These are phyloP conservation scores for Cephus sareptanus DNA, from an alignment of 2,888 invertebrate genomes.

Conservation along the genomic window DNA sequence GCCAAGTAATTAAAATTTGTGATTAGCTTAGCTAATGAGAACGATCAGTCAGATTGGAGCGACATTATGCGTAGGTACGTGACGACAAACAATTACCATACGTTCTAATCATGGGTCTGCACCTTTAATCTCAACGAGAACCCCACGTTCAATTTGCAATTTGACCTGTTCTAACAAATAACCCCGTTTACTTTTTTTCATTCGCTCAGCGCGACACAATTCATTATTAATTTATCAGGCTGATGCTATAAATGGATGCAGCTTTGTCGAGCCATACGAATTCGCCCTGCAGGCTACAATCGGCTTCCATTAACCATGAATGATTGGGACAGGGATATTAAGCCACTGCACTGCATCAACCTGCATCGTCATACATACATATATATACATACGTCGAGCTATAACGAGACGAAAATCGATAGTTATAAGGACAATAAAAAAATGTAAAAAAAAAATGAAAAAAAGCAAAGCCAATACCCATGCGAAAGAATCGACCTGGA, in stretches of 20 bases:
- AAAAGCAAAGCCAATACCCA: neutral
- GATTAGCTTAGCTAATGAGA: slow-evolving; percentile 53
- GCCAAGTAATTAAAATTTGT: slow-evolving; percentile 54
- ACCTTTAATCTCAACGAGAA: slow-evolving; percentile 20
- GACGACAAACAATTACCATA: slow-evolving; percentile 43
- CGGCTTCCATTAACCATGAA: neutral
- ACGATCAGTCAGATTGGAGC: slow-evolving; percentile 47
- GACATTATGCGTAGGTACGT: slow-evolving; percentile 38
- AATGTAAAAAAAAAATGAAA: neutral
- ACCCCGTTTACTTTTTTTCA: neutral
- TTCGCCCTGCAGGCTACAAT: neutral
- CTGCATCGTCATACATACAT: neutral
- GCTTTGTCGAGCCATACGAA: neutral
- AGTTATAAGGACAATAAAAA: neutral
- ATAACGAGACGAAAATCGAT: neutral
- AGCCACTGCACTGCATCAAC: neutral
- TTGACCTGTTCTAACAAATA: neutral
- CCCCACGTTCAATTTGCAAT: neutral
- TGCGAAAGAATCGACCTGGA: neutral
- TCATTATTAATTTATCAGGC: neutral
- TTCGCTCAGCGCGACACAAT: neutral
- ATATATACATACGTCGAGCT: neutral
- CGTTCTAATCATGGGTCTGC: slow-evolving; percentile 39
- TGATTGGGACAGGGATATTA: neutral
- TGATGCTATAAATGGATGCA: neutral